These are phyloP conservation scores for Bagarius yarrelli DNA, from an alignment of 2,113 vertebrate species.

Conservation along the genomic window DNA sequence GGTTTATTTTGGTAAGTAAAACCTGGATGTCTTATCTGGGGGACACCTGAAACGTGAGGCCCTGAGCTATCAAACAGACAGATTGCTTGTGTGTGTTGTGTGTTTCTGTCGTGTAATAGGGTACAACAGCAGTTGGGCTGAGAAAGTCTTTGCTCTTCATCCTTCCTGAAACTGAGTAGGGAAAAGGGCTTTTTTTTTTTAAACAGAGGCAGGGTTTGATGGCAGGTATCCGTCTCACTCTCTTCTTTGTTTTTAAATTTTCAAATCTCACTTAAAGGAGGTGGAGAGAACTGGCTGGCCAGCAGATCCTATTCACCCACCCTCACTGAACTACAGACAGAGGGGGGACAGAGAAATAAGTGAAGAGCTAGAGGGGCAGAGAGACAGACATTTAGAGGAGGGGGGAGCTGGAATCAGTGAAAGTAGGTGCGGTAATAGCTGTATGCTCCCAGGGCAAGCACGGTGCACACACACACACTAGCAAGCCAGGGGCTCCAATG, in stretches of 20 bases:
- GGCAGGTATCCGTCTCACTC: constrained; percentile 33
- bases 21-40: constrained; percentile 57
- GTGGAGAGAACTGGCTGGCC: constrained; percentile 40
- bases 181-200: constrained; percentile 52
- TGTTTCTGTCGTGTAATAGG: constrained; percentile 31
- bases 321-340: constrained; percentile 22
- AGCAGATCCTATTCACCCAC: constrained; percentile 35
- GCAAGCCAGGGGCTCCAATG: constrained; percentile 84
- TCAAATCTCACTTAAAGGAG: background rate
- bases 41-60: constrained; percentile 86
- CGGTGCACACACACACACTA: constrained; percentile 85
- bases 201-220: constrained; percentile 25
- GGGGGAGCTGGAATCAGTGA: constrained; percentile 74
- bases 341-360: background rate
- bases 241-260: background rate
- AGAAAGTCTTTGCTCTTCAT: constrained; percentile 33
- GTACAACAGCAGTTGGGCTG: constrained; percentile 64
- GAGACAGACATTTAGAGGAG: background rate
- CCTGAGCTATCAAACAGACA: constrained; percentile 86
- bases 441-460: constrained; percentile 84
- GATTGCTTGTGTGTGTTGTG: constrained; percentile 49
- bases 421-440: constrained; percentile 89
- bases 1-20: constrained; percentile 82
- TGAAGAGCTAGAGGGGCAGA: background rate
- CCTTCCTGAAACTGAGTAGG: constrained; percentile 56